These are phyloP conservation scores for Sitta europaea DNA, from an alignment of 2,113 vertebrate genomes.

Conservation along the genomic window DNA sequence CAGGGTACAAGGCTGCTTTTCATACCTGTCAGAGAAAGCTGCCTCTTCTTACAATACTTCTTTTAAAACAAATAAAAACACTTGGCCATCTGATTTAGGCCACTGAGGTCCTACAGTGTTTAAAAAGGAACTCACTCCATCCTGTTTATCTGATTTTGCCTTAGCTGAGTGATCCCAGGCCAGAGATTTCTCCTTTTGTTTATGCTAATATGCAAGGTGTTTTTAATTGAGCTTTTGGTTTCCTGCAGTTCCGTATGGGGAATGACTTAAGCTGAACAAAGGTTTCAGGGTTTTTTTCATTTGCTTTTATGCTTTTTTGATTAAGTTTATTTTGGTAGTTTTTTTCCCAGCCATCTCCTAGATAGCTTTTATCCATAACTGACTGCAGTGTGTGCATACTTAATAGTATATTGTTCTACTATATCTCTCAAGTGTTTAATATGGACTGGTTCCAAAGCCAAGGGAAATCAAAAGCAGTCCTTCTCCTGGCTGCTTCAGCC, in stretches of 20 bases:
- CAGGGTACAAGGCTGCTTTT: neutral
- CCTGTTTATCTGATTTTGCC: slow-evolving; percentile 41
- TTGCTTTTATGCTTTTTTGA: slow-evolving; percentile 45
- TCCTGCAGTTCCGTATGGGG: slow-evolving; percentile 20
- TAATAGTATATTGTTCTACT: neutral
- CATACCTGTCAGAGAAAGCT: neutral
- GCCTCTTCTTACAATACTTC: neutral
- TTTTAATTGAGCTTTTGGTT: slow-evolving; percentile 62
- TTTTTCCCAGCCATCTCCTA: slow-evolving; percentile 3
- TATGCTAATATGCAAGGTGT: slow-evolving; percentile 53
- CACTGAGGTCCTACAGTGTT: neutral
- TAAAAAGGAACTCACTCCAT: slow-evolving; percentile 6
- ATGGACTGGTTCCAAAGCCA: neutral
- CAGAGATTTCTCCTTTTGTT: slow-evolving; percentile 60
- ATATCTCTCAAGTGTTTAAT: neutral
- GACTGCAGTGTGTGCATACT: neutral
- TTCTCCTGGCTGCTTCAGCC: neutral
- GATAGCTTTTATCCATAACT: neutral
- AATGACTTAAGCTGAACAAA: slow-evolving; percentile 42
- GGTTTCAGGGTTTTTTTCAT: neutral
- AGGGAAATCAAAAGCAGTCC: neutral
- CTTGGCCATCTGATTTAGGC: neutral
- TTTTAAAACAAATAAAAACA: neutral
- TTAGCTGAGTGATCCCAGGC: slow-evolving; percentile 38
- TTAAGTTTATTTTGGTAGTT: slow-evolving; percentile 30